Base-by-base conservation (phyloP, 37 sponge, comb jelly and placozoan species). In the Agelas oroides region DNA sequence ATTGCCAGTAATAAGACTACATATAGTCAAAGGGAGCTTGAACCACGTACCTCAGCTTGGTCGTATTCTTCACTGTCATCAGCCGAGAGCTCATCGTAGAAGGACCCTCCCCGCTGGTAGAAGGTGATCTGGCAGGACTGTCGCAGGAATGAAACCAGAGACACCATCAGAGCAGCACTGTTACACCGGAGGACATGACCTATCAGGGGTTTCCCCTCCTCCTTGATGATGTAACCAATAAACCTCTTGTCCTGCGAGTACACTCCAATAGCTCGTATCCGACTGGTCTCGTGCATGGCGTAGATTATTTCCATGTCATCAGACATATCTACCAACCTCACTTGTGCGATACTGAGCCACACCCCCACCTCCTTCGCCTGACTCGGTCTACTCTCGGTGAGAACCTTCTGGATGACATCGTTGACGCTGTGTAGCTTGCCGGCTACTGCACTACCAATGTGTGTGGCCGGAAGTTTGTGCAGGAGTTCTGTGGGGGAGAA, bases 221-320 rank as follows among this genome's bases (percentile, higher is more conserved):
- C 91, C 63, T 76, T 80, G 63, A 81, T 56, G 60, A 86, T 76
- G 70, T 85, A 85, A 46, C 91, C 91, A 0, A 85, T 67, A 28
- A 76, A 91, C 31, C 86, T 55, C 54, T 81, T 85, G 58, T 91
- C 86, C 57, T 52, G 56, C 0, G 77, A 27, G 69, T 67, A 76
- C 32, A 81, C 82, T 6, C 91, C 91, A 38, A 85, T 74, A 14
- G 77, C 70, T 21, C 82, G 70, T 21, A 91, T 85, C 0, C 76
- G 54, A 60, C 81, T 81, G 1, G 82, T 86, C 0, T 91, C 86
- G 55, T 91, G 86, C 1, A 62, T 30, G 18, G 60, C 70, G 59
- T 27, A 81, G 11, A 73, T 12, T 1, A 63, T 31, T 55, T 67
- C 73, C 52, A 41, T 33, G 1, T 75, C 75, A n/a, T 59, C 37